phyloP scores from a whole-genome alignment of 2,888 invertebrate genomes.

The Parnassius orleans region DNA sequence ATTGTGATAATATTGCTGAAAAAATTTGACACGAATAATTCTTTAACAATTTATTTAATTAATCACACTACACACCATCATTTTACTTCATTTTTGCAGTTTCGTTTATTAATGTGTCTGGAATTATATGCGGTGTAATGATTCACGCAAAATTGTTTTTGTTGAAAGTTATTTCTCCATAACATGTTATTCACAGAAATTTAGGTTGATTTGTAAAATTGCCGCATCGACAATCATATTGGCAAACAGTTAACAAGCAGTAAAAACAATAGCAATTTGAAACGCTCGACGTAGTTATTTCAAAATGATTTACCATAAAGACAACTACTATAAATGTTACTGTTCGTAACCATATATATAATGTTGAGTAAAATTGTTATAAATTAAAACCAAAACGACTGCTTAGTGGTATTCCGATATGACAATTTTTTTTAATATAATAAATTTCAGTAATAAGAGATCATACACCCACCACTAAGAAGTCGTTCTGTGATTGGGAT shows the following conservation, averaged over 20 bases:
- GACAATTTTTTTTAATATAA: too few species aligned
- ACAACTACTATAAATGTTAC: neutral
- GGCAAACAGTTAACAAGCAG: slow-evolving; percentile 18
- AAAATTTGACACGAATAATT: too few species aligned
- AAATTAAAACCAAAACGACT: too few species aligned
- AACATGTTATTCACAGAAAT: slow-evolving; percentile 40
- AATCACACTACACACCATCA: too few species aligned
- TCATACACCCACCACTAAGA: too few species aligned
- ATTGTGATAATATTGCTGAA: too few species aligned
- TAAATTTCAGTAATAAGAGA: too few species aligned
- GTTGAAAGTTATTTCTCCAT: slow-evolving; percentile 48
- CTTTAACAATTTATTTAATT: too few species aligned
- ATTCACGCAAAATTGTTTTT: slow-evolving; percentile 49
- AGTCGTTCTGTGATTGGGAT: too few species aligned
- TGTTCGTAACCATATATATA: too few species aligned
- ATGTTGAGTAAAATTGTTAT: too few species aligned
- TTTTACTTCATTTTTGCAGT: neutral
- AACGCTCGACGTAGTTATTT: slow-evolving; percentile 14
- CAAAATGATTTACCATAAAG: slow-evolving; percentile 6
- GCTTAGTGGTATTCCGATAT: too few species aligned
- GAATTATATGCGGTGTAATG: slow-evolving; percentile 31
- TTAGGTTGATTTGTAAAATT: slow-evolving; percentile 30
- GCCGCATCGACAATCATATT: slow-evolving; percentile 32
- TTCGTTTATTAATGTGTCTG: slow-evolving; percentile 50
- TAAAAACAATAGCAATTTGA: slow-evolving; percentile 23